These are phyloP conservation scores for Leptinotarsa rubiginosa DNA, from an alignment of 2,888 invertebrate species.

Conservation along the genomic window DNA sequence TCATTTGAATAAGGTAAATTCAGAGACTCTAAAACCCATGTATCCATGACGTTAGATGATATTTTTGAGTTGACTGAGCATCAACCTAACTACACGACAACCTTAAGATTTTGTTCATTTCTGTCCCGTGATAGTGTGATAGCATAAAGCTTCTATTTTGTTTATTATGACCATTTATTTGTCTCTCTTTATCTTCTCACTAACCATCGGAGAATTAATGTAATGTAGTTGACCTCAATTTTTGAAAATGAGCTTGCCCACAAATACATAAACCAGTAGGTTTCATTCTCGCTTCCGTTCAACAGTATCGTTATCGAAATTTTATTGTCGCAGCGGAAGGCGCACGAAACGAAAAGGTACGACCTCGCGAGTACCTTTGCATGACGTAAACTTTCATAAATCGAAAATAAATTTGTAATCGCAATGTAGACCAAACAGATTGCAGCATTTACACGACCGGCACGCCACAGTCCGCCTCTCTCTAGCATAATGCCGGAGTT, in stretches of 20 bases:
- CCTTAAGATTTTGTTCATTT: too few relatives aligned
- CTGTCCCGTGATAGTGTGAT: too few relatives aligned
- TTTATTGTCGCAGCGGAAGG: constrained; percentile 3
- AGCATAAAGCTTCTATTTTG: too few relatives aligned
- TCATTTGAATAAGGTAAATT: too few relatives aligned
- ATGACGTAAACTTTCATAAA: constrained; percentile 33
- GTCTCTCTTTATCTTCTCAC: too few relatives aligned
- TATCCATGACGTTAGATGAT: too few relatives aligned
- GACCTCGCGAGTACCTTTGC: constrained; percentile 25
- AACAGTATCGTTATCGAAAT: constrained; percentile 1
- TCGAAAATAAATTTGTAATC: constrained; percentile 43
- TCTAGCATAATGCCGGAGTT: constrained; percentile 30
- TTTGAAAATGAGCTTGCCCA: neutral
- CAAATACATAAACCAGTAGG: neutral
- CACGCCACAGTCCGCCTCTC: constrained; percentile 33
- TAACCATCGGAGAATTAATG: too few relatives aligned
- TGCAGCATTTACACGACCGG: constrained; percentile 43
- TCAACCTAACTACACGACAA: too few relatives aligned
- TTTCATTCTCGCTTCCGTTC: neutral
- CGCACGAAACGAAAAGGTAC: constrained; percentile 18
- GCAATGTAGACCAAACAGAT: constrained; percentile 43
- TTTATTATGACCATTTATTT: too few relatives aligned
- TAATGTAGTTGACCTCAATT: too few relatives aligned
- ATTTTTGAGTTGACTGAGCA: too few relatives aligned
- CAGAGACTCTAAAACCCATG: too few relatives aligned